Evolutionary conservation across 2,113 vertebrate genomes (phyloP).

Genomic region (Onychostruthus taczanowskii): DNA sequence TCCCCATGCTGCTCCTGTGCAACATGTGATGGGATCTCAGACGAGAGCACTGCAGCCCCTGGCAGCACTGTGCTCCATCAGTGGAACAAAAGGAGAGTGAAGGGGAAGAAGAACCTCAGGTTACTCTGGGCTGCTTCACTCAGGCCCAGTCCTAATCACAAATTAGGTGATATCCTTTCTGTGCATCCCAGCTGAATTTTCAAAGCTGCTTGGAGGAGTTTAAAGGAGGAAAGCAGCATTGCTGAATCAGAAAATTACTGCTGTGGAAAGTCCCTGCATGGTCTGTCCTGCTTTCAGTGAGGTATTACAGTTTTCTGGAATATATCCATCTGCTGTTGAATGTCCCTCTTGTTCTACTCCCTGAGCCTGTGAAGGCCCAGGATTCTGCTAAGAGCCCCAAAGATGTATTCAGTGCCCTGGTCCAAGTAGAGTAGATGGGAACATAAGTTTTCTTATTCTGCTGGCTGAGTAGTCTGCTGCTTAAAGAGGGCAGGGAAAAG

Average conservation of each 20-base stretch:
- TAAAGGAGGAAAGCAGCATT: not conserved
- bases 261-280: not conserved
- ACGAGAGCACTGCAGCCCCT: accelerated
- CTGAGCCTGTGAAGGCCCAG: not conserved
- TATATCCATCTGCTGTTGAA: not conserved
- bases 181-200: not conserved
- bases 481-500: not conserved
- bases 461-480: not conserved
- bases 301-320: not conserved
- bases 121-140: not conserved
- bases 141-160: not conserved
- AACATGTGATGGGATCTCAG: not conserved
- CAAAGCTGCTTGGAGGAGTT: not conserved
- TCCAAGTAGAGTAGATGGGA: not conserved
- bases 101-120: not conserved
- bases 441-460: not conserved
- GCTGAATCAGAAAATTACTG: not conserved
- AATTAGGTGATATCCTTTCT: not conserved
- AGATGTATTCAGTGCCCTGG: not conserved
- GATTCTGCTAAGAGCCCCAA: not conserved
- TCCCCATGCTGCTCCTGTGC: not conserved
- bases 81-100: not conserved
- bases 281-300: not conserved
- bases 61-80: not conserved
- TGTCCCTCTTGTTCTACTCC: not conserved